Base-by-base conservation (phyloP, 53 echinoderm and acorn worm genomes). In the Zoroaster sp. region DNA sequence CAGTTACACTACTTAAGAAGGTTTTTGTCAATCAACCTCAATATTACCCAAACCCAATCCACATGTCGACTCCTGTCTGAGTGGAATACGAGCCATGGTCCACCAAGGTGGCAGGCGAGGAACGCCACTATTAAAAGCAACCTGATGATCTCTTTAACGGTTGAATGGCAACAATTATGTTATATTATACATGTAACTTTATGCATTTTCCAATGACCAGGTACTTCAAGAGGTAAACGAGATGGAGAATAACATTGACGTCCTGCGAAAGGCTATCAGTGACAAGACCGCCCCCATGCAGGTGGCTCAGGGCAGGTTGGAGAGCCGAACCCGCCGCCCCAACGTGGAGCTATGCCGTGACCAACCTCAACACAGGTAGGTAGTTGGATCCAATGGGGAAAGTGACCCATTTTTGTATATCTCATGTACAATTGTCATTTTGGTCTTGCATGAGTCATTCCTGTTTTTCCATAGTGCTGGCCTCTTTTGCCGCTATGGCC, bases 191-290 rank as follows among this genome's bases (percentile, higher is more conserved):
- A 14, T 59, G 21, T 37, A 4, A 15, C 7, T 72, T 33, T 23
- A 41, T 66, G 52, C 44, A 53, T 15, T 36, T 42, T 28, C 36
- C 35, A 3, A 51, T 39, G 65, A n/a, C 2, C 63, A 97, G 97
- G 97, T 98, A 41, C 94, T 98, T 4, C 95, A 99, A 99, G 99
- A 99, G 71, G 83, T 99, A 39, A 96, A 99, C 75, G 99, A 99
- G 89, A 96, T 96, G 94, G 96, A 99, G 87, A 94, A 94, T 87
- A 96, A 96, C 93, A 93, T 96, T 67, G 76, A 87, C 13, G 90
- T 96, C 8, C 93, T 95, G 13, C 96, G 99, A 30, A 99, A 94
- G 78, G 92, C 99, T 21, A 91, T 99, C 74, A 83, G 90, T 18
- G 96, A 96, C 66, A 99, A 99, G 90, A 91, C 93, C 55, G 96